Conservation (phyloP, 2,888 invertebrate genomes). For the Carabus problematicus region DNA sequence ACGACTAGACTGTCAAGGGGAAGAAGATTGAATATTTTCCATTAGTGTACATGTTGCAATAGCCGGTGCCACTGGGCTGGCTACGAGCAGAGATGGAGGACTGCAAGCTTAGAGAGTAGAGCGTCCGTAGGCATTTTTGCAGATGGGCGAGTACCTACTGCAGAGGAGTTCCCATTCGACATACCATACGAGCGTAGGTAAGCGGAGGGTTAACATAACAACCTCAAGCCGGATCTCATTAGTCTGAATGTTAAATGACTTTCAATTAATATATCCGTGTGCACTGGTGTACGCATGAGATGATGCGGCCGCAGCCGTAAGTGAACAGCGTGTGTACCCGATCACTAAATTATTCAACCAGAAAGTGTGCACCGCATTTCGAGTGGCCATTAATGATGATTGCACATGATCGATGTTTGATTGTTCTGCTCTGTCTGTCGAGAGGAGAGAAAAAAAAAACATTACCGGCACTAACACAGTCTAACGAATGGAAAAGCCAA, state of each 20-base stretch:
- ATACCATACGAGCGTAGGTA: neutral
- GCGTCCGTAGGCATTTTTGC: too few relatives aligned
- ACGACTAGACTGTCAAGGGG: too few relatives aligned
- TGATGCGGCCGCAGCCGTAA: slow-evolving; percentile 24
- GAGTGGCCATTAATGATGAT: slow-evolving; percentile 40
- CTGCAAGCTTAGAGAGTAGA: too few relatives aligned
- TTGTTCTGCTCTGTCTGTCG: slow-evolving; percentile 27
- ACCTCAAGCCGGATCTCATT: slow-evolving; percentile 52
- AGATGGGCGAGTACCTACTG: too few relatives aligned
- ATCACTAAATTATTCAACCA: slow-evolving; percentile 6
- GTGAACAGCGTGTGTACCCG: slow-evolving; percentile 21
- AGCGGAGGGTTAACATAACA: slow-evolving; percentile 25
- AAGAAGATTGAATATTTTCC: too few relatives aligned
- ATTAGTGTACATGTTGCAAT: too few relatives aligned
- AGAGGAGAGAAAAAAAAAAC: slow-evolving; percentile 1
- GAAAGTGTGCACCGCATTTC: slow-evolving; percentile 20
- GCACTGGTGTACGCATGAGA: slow-evolving; percentile 22
- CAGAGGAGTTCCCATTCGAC: slow-evolving; percentile 1
- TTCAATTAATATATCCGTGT: slow-evolving; percentile 51
- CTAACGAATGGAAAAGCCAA: slow-evolving; percentile 1
- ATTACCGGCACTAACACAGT: too few relatives aligned
- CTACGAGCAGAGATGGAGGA: too few relatives aligned
- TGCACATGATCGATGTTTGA: slow-evolving; percentile 40
- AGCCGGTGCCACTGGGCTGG: too few relatives aligned
- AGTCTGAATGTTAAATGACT: slow-evolving; percentile 52